Evolutionary conservation across 2,113 vertebrate species (phyloP), one percentile per base, ranked within the genome.

Genomic region (Rhombomys opimus): DNA sequence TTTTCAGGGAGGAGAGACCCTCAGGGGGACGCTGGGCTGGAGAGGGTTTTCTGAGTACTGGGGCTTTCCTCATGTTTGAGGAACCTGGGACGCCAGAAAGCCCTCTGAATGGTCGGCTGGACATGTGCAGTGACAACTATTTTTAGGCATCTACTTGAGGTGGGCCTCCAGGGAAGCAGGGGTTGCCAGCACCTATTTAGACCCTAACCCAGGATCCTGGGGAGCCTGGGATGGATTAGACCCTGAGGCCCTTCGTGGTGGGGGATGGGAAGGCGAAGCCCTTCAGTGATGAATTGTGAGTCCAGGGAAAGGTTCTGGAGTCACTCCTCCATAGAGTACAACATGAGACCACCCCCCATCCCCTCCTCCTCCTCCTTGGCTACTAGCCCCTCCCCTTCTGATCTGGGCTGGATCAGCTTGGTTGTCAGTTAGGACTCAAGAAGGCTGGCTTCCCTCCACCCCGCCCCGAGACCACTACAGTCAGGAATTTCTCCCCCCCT

Each of bases 381-480:
- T 73, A 5, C 91, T 73, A 11, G 54, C 41, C 63, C 57, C 35
- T 35, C 67, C 3, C 27, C 30, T 91, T 85, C 75, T 87, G 63
- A 91, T 89, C 77, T 89, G 50, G 87, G 84, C 88, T 98, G 97
- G 95, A 93, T 75, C 30, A 17, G 89, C 38, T 93, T 87, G 57
- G 81, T n/a, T 97, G 95, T 95, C 93, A 82, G 76, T 97, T 95
- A 97, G 68, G 46, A 65, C 67, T 23, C 93, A 73, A 57, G 95
- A 96, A 93, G 95, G 87, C 84, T 9, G 8, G 59, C 86, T 89
- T 30, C 82, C 92, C 72, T 30, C 46, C 46, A 46, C 46, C 46
- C 46, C 4, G 46, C 46, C 46, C 46, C 46, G 46, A 27, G 96
- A 94, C 6, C 7, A 63, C 95, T 96, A 89, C 81, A 95, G 93